Evolutionary conservation across 2,888 invertebrate species (phyloP).

Genomic region (Biston stratarius): DNA sequence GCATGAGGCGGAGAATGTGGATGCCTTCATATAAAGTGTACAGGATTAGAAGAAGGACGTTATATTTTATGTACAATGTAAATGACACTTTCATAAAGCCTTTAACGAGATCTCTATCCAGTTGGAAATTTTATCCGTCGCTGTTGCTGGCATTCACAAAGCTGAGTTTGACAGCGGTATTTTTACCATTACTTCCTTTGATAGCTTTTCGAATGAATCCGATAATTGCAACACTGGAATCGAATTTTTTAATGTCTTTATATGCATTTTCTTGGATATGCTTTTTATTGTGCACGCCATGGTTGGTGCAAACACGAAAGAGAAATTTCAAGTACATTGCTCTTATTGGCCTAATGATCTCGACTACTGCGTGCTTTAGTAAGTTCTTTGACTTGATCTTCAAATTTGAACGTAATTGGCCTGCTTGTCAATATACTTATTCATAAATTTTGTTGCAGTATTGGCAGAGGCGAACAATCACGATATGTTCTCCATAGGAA

Average conservation of each 20-base stretch:
- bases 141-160: constrained; percentile 71
- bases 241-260: constrained; percentile 76
- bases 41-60: constrained; percentile 68
- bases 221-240: constrained; percentile 70
- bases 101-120: constrained; percentile 74
- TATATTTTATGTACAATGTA: constrained; percentile 69
- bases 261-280: constrained; percentile 82
- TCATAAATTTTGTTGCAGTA: constrained; percentile 59
- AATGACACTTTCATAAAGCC: constrained; percentile 81
- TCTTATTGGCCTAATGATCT: constrained; percentile 67
- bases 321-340: constrained; percentile 78
- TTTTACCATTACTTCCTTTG: constrained; percentile 69
- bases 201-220: constrained; percentile 72
- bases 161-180: constrained; percentile 69
- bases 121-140: constrained; percentile 81
- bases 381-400: constrained; percentile 48
- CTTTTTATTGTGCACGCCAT: constrained; percentile 76
- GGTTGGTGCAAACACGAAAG: constrained; percentile 77
- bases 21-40: constrained; percentile 80
- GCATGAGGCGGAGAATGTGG: constrained; percentile 69
- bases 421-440: not conserved
- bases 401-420: not conserved
- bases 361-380: constrained; percentile 74
- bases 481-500: constrained; percentile 80
- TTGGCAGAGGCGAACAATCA: constrained; percentile 72